phyloP scores from a whole-genome alignment of 2,888 invertebrate genomes.

The Creontiades dilutus region DNA sequence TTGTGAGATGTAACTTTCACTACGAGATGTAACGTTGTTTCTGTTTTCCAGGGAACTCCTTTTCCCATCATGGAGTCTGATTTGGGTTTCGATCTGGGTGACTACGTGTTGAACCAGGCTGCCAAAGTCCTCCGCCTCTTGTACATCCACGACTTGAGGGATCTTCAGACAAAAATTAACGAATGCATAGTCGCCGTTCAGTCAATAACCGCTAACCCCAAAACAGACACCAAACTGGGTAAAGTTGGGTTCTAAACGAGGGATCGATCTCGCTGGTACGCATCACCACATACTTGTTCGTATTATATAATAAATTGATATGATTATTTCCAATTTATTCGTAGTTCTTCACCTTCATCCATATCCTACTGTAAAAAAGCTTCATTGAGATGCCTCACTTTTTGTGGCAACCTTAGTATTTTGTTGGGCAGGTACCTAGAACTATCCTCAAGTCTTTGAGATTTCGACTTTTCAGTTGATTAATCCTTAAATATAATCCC shows the following conservation, averaged over 20 bases:
- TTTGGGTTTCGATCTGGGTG: constrained; percentile 84
- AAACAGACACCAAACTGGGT: constrained; percentile 95
- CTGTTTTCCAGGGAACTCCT: constrained; percentile 81
- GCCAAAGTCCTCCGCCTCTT: constrained; percentile 88
- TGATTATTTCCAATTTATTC: not conserved
- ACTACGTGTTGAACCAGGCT: constrained; percentile 84
- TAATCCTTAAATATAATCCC: no score
- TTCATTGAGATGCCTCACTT: no score
- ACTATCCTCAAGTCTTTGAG: no score
- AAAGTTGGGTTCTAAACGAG: constrained; percentile 85
- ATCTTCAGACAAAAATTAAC: constrained; percentile 95
- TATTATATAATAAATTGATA: constrained; percentile 10
- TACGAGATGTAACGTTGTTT: no score
- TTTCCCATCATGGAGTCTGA: constrained; percentile 84
- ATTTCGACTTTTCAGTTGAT: no score
- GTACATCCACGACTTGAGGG: constrained; percentile 90
- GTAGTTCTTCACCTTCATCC: no score
- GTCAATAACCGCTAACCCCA: constrained; percentile 95
- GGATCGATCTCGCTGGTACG: not conserved
- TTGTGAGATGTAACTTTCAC: no score
- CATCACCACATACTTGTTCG: constrained; percentile 9
- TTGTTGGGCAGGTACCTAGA: no score
- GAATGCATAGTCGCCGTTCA: constrained; percentile 96
- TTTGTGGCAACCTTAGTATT: no score
- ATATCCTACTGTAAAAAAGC: no score